Evolutionary conservation across 2,888 invertebrate species (phyloP), one percentile per base, ranked within the genome.

Genomic region (Brachypterus glaber): DNA sequence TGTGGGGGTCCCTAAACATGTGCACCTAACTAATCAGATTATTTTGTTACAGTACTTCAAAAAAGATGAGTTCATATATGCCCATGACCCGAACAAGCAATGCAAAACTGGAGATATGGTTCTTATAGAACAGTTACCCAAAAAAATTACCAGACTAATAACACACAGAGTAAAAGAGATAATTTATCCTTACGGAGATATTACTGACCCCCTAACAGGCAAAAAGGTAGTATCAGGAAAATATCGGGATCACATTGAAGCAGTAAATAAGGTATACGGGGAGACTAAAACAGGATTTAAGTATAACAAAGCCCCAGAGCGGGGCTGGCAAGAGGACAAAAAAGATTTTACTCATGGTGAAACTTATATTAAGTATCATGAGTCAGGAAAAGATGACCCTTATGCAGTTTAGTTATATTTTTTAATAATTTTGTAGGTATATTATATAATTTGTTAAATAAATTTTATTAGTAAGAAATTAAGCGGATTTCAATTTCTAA

Each of bases 91-190:
- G 0, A 59, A 79, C 2, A 79, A 81, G 51, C 55, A 72, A 31
- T 87, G 86, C 57, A 87, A 87, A 66, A 74, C 79, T 7, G 90
- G 90, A 1, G 91, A 91, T 56, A 70, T 86, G 30, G 88, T 88
- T 3, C 67, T 91, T 9, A 79, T 90, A 47, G 74, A 85, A 60
- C 74, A 76, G 48, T 61, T 90, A 33, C 79, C 82, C 2, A 66
- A 78, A 40, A 83, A 79, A 60, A 54, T 86, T 44, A 84, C 87
- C 0, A 77, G 79, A 42, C 63, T 86, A 2, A 81, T 91, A 7
- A 82, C 84, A 4, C 89, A 90, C 57, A 73, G 78, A 67, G 77
- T 91, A 1, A 71, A 82, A 54, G 77, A 88, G 59, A 74, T 90
- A 3, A 73, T 91, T 11, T 86, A 84, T 63, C 82, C 82, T 2